Conservation (phyloP, 2,113 vertebrate genomes). For the Rhinolophus ferrumequinum region DNA sequence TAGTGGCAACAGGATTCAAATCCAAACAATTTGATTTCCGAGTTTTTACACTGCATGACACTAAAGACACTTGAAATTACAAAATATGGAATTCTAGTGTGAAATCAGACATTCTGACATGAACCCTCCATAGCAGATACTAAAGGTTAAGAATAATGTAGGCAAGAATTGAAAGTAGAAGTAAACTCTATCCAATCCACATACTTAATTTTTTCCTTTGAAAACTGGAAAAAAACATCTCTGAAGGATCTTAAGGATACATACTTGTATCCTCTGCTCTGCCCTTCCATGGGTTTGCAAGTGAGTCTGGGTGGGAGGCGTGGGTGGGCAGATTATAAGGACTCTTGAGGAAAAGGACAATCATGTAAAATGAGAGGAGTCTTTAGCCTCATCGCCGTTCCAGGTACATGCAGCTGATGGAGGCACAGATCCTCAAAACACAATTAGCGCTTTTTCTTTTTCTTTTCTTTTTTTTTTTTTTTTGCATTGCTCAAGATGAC, state of each 20-base stretch:
- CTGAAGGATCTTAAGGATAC: not conserved
- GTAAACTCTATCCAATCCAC: not conserved
- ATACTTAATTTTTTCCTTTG: not conserved
- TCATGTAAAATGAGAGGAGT: not conserved
- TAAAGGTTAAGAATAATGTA: not conserved
- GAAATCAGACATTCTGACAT: not conserved
- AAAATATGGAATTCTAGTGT: not conserved
- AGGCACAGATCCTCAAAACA: not conserved
- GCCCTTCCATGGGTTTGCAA: accelerated
- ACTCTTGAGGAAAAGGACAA: not conserved
- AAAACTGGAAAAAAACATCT: not conserved
- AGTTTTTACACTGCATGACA: not conserved
- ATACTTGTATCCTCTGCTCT: too few species aligned
- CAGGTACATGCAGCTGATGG: not conserved
- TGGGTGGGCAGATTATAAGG: not conserved
- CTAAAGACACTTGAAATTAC: not conserved
- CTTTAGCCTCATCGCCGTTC: not conserved
- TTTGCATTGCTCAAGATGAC: not conserved
- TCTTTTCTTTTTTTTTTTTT: not conserved
- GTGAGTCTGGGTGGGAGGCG: not conserved
- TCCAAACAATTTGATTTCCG: not conserved
- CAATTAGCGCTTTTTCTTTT: not conserved
- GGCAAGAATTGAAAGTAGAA: not conserved
- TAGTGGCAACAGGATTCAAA: not conserved
- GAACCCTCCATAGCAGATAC: not conserved